These are phyloP conservation scores for Drosophila miranda DNA, from an alignment of 1,140 invertebrate species.

Conservation along the genomic window DNA sequence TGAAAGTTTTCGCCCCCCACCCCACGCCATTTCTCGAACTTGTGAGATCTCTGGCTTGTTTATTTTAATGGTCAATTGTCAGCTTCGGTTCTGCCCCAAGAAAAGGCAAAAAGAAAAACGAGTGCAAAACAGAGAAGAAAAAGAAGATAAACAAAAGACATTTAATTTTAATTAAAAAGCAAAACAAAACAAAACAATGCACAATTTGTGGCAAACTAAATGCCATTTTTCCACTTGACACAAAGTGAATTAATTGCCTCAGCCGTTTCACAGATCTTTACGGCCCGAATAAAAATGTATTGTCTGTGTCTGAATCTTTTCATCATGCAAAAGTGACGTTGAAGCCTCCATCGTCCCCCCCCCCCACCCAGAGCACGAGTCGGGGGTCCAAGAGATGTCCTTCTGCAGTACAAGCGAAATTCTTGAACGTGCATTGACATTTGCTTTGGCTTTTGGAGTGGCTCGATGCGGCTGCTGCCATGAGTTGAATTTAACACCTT, in stretches of 20 bases:
- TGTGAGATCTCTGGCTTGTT: conserved; percentile 34
- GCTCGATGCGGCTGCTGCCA: conserved; percentile 23
- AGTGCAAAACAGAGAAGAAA: conserved; percentile 34
- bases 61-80: conserved; percentile 70
- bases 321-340: conserved; percentile 43
- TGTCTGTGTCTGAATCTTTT: conserved; percentile 36
- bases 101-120: conserved; percentile 6
- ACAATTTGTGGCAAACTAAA: conserved; percentile 68
- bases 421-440: conserved; percentile 73
- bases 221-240: conserved; percentile 65
- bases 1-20: conserved; percentile 53
- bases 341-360: conserved; percentile 6
- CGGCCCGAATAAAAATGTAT: conserved; percentile 21
- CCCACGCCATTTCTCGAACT: conserved; percentile 6
- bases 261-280: conserved; percentile 30
- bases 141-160: conserved; percentile 41
- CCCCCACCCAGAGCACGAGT: conserved; percentile 8
- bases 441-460: conserved; percentile 51
- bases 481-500: conserved; percentile 80
- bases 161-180: conserved; percentile 65
- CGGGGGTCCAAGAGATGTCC: conserved; percentile 61
- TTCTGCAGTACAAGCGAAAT: conserved; percentile 69
- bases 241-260: too few relatives aligned
- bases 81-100: conserved; percentile 54
- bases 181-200: conserved; percentile 50